Evolutionary conservation across 2,113 vertebrate genomes (phyloP).

Genomic region (Plecotus auritus): DNA sequence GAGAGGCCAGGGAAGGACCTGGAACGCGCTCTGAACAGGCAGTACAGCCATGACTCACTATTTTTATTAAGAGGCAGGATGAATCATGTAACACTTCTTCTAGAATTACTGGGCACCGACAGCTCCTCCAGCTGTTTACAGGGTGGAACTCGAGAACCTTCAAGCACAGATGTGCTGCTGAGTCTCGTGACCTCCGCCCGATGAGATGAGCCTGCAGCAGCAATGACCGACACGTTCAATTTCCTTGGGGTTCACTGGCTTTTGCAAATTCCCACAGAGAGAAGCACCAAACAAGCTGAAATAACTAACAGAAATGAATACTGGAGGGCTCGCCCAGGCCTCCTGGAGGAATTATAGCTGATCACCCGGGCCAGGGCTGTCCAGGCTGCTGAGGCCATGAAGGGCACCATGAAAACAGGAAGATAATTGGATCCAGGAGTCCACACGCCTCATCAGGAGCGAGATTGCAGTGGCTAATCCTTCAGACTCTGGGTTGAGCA

Average conservation of each 20-base stretch:
- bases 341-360: not conserved
- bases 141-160: conserved; percentile 33
- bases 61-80: conserved; percentile 35
- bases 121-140: conserved; percentile 38
- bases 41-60: not conserved
- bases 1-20: not conserved
- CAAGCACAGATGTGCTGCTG: conserved; percentile 23
- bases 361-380: not conserved
- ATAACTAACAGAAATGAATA: not conserved
- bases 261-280: not conserved
- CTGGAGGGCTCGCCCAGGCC: not conserved
- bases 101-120: conserved; percentile 40
- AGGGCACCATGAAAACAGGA: not conserved
- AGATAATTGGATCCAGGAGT: conserved; percentile 46
- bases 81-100: conserved; percentile 61
- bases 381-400: not conserved
- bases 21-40: not conserved
- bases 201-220: not conserved
- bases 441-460: not conserved
- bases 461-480: conserved; percentile 25
- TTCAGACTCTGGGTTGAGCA: not conserved
- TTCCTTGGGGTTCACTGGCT: not conserved
- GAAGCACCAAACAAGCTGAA: not conserved
- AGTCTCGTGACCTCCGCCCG: not conserved
- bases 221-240: not conserved